Base-by-base conservation (phyloP, 2,797 vertebrate genomes). In the Crenichthys baileyi region DNA sequence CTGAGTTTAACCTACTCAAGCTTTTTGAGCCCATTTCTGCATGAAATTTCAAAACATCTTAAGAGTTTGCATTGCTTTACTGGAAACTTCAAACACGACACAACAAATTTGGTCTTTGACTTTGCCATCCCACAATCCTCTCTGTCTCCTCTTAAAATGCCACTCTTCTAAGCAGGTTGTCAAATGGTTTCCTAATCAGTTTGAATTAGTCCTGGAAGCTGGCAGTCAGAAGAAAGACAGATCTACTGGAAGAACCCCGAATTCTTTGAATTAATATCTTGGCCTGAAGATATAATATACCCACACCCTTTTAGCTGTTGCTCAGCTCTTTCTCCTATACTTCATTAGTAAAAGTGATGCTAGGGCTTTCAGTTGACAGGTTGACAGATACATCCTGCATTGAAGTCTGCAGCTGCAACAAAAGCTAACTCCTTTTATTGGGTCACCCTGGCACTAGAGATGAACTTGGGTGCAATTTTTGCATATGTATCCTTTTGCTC, bases 201-300 rank as follows among this genome's bases (percentile, higher is more conserved):
- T 70, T 46, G 67, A 70, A 70, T 70, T n/a, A 24, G 67, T 70
- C 67, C 67, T 70, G 41, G 41, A 70, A 70, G 67, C 39, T 70
- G 67, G n/a, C 67, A 70, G 67, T 46, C 67, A n/a, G 39, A 12
- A 44, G 15, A 46, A 46, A 46, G 67, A 46, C 41, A 6, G 6
- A 46, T 26, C 24, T 16, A 70, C 67, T 68, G 41, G 24, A 70
- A 46, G 41, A 70, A 9, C 15, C 24, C 24, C 2, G 5, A n/a
- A 44, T 12, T 70, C 67, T 70, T 70, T 70, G 67, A 70, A 26
- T 67, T 67, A 67, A 67, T 70, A 44, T 70, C 24, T 70, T 46
- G 11, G 12, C 41, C 67, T 44, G 67, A 46, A 70, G 22, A 70
- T 15, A 70, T 26, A 26, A 70, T 44, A 70, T 44, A 70, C 41